Base-by-base conservation (phyloP, 2,888 invertebrate genomes). In the Polydrusus cervinus region DNA sequence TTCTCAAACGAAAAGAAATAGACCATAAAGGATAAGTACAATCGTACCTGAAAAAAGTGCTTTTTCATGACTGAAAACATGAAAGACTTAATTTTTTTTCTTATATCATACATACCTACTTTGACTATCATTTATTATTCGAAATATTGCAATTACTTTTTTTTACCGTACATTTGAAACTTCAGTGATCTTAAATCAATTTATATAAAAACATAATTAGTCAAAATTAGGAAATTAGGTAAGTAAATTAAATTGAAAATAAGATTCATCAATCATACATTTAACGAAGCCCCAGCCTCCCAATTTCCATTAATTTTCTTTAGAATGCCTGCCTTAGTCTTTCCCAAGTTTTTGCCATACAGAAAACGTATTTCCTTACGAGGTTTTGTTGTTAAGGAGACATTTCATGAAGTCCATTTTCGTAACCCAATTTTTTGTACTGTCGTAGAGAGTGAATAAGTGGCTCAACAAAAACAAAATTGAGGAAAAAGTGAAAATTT, bases 201-300 rank as follows among this genome's bases (percentile, higher is more conserved):
- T n/a, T 13, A 5, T 43, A 43, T 43, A 43, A 43, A 43, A 43
- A n/a, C 43, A n/a, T 43, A n/a, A 43, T 43, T 43, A 43, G 43
- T 13, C 43, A 13, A 43, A 43, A 55, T 55, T 30, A 55, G 18
- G 30, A 43, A 43, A 55, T 55, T 30, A 55, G 18, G 30, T 34
- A 34, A 34, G n/a, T 55, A 55, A 55, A 30, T 55, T 55, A 30
- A 25, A 34, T 53, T 16, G 55, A 25, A 55, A 47, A 25, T n/a
- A 55, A 55, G 30, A 10, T 34, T n/a, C 51, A 55, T 55, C 55
- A 55, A 55, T 55, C 55, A 55, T 43, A 43, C n/a, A 43, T 30
- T 55, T 13, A 55, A 2, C 6, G 30, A 51, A 51, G 51, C 25
- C 25, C 20, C 51, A 55, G 55, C n/a, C 14, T 55, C 18, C 30